Evolutionary conservation across 2,113 vertebrate genomes (phyloP), one percentile per base, ranked within the genome.

Genomic region (Sprattus sprattus): DNA sequence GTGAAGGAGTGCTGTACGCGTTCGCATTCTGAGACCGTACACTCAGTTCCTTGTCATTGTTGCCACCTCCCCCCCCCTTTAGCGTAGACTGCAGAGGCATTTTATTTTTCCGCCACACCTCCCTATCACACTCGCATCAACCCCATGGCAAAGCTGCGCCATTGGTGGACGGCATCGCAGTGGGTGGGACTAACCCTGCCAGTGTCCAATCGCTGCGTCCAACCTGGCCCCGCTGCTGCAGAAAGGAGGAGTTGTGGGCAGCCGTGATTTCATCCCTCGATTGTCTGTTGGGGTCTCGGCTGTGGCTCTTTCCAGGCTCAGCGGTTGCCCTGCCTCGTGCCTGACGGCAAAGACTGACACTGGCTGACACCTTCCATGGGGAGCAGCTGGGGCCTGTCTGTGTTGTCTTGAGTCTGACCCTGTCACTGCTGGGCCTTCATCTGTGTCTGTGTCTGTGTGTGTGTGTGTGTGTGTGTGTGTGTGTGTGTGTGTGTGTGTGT

Each of bases 61-160:
- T 25, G 11, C 60, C 60, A 10, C 7, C 2, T 9, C 7, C 64
- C 6, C 64, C 9, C 25, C n/a, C 25, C 8, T 22, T 8, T 64
- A n/a, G 57, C 9, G n/a, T 64, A 71, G 64, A 71, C 64, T 71
- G 64, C 64, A 71, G 64, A 71, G n/a, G 25, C 9, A 71, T 71
- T 9, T 3, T 3, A 28, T 71, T 28, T 71, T 71, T 71, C 9
- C 8, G 64, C 64, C 64, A 8, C 64, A 32, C 64, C 64, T 28
- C 64, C 25, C 64, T 11, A 71, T 71, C 64, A 71, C 25, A 71
- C 64, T 28, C 64, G 3, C 25, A 32, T 28, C n/a, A 28, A 71
- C 64, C 64, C 64, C 28, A 71, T 8, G 25, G n/a, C 64, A 71
- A 11, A 71, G 10, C 64, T 10, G 15, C 9, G 64, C 7, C 25